These are phyloP conservation scores for Akabosia matsudoensis DNA, from an alignment of 1,140 invertebrate species.

Conservation along the genomic window DNA sequence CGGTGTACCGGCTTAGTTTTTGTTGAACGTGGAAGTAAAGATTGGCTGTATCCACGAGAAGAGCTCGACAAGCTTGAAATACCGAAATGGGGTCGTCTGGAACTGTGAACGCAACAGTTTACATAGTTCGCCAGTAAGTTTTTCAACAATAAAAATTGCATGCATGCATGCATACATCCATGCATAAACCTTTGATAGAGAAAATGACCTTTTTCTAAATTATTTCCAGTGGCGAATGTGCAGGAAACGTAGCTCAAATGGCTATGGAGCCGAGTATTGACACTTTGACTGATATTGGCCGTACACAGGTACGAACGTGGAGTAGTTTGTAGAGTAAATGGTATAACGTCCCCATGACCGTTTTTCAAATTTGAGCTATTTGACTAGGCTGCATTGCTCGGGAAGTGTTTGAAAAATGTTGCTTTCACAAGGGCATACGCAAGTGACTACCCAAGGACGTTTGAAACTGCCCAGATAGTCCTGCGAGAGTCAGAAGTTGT, in stretches of 20 bases:
- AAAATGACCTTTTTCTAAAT: not conserved
- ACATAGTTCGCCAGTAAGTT: conserved; percentile 12
- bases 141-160: not conserved
- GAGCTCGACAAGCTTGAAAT: not conserved
- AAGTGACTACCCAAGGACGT: conserved; percentile 21
- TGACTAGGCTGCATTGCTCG: conserved; percentile 19
- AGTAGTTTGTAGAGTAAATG: not conserved
- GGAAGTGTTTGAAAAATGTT: not conserved
- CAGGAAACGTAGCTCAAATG: not conserved
- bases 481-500: not conserved
- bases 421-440: conserved; percentile 14
- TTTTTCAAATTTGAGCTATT: not conserved
- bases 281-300: not conserved
- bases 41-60: not conserved
- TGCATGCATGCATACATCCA: not conserved
- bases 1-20: too few species aligned
- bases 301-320: not conserved
- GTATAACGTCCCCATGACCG: too few species aligned
- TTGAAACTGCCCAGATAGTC: conserved; percentile 26
- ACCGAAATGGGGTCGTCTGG: not conserved
- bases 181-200: not conserved
- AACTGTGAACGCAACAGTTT: not conserved
- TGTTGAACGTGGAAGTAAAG: too few species aligned
- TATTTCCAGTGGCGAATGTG: not conserved
- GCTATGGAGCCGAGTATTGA: not conserved